phyloP scores from a whole-genome alignment of 2,113 vertebrate species.

The Eretmochelys imbricata region DNA sequence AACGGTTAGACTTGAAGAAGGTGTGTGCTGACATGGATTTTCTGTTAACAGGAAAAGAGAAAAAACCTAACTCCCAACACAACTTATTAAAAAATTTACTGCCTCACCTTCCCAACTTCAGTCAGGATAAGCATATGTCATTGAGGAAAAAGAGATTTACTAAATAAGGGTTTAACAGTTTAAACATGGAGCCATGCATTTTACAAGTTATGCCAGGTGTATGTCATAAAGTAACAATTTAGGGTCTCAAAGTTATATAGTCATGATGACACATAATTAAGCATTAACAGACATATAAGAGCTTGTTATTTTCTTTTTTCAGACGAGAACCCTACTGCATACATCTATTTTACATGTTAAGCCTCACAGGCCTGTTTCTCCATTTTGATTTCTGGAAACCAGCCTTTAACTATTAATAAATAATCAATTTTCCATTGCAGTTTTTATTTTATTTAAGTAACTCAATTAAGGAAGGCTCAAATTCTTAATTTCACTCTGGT shows the following conservation, averaged over 20 bases:
- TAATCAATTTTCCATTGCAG: constrained; percentile 51
- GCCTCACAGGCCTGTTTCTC: constrained; percentile 5
- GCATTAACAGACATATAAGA: neutral
- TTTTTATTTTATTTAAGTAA: constrained; percentile 58
- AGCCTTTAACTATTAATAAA: constrained; percentile 42
- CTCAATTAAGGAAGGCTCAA: constrained; percentile 42
- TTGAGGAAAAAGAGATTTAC: constrained; percentile 8
- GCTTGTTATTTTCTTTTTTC: constrained; percentile 12
- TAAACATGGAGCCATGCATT: constrained; percentile 32
- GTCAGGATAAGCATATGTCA: neutral
- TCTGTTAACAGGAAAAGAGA: neutral
- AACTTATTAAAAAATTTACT: neutral
- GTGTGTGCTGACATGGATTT: neutral
- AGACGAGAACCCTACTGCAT: neutral
- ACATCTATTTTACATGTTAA: neutral
- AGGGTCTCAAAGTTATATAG: constrained; percentile 22
- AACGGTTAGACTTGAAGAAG: neutral
- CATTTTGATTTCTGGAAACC: constrained; percentile 31
- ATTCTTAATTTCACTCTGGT: constrained; percentile 48
- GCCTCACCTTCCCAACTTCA: neutral
- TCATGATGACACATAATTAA: neutral
- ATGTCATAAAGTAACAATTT: constrained; percentile 48
- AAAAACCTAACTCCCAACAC: neutral
- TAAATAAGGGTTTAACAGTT: constrained; percentile 1
- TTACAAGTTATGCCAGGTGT: constrained; percentile 38